phyloP scores from a whole-genome alignment of 1,140 invertebrate species.

The Nilaparvata lugens region DNA sequence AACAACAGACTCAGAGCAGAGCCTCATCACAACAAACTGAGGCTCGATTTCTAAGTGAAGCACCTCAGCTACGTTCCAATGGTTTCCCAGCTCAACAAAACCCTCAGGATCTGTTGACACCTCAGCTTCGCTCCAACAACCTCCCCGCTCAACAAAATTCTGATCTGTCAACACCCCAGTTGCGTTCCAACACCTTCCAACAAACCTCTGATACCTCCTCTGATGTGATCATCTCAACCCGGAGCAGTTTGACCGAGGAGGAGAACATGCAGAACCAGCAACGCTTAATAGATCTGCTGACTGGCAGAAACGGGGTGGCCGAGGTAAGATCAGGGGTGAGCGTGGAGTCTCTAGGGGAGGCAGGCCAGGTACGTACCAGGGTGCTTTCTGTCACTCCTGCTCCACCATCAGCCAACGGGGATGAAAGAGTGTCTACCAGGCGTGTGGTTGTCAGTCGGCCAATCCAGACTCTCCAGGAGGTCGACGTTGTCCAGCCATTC shows the following conservation, averaged over 20 bases:
- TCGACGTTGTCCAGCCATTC: slow-evolving; percentile 46
- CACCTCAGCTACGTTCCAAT: neutral
- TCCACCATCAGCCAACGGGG: slow-evolving; percentile 39
- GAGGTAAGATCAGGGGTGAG: slow-evolving; percentile 34
- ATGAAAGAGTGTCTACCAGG: slow-evolving; percentile 48
- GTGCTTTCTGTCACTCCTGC: slow-evolving; percentile 48
- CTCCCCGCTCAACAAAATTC: neutral
- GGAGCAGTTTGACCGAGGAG: slow-evolving; percentile 22
- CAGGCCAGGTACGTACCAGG: slow-evolving; percentile 36
- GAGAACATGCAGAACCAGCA: slow-evolving; percentile 40
- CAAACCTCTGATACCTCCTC: no score
- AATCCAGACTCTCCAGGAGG: slow-evolving; percentile 49
- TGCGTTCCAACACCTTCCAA: neutral
- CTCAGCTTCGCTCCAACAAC: neutral
- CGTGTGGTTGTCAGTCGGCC: slow-evolving; percentile 51
- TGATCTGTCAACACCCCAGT: neutral
- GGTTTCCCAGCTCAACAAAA: neutral
- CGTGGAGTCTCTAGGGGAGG: slow-evolving; percentile 30
- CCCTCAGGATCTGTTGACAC: neutral
- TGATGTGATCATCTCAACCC: slow-evolving; percentile 30
- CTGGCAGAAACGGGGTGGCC: slow-evolving; percentile 36
- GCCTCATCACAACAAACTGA: neutral
- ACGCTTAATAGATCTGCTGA: slow-evolving; percentile 41
- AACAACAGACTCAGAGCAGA: neutral
- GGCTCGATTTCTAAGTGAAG: neutral